Evolutionary conservation across 1,140 invertebrate genomes (phyloP), one percentile per base, ranked within the genome.

Genomic region (Macrostomum lignano): DNA sequence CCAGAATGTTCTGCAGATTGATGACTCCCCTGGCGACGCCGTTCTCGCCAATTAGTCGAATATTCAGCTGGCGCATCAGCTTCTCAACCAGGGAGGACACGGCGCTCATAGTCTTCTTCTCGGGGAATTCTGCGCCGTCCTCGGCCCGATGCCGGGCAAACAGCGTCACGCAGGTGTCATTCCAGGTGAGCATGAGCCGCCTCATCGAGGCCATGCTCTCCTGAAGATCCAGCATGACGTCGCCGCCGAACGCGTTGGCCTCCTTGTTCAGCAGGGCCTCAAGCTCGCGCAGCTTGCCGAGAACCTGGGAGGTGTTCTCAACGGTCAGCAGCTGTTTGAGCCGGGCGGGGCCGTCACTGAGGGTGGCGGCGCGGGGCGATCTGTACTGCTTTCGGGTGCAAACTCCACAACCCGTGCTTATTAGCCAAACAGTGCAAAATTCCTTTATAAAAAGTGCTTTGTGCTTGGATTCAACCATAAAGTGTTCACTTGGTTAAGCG

Each of bases 1-100:
- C 52, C 19, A 54, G 25, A 9, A 40, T 39, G 35, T 48, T 53
- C 20, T 41, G 40, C 6, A 57, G 31, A 15, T 47, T 38, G 31
- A 54, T 54, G 2, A 52, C 38, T 28, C 44, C 37, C 21, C 42
- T 43, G 13, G 49, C 52, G 4, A 55, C 45, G 34, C 49, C 54
- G 45, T 58, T 55, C 37, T 58, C 54, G 36, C 54, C 54, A 33
- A 46, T 55, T n/a, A 52, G 41, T 35, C 52, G 44, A 29, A 47
- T 45, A 15, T 47, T 43, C 36, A 49, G 54, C 39, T 56, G 52
- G 28, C 39, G 40, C 19, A 52, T 37, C 15, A 55, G 32, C 11
- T 38, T 33, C 14, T 49, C 46, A 10, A 55, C 41, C 26, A 28
- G 4, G 14, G 15, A 38, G 51, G 52, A n/a, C 7, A 52, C 33